Evolutionary conservation across 2,888 invertebrate species (phyloP), one percentile per base, ranked within the genome.

Genomic region (Morpho helenor): DNA sequence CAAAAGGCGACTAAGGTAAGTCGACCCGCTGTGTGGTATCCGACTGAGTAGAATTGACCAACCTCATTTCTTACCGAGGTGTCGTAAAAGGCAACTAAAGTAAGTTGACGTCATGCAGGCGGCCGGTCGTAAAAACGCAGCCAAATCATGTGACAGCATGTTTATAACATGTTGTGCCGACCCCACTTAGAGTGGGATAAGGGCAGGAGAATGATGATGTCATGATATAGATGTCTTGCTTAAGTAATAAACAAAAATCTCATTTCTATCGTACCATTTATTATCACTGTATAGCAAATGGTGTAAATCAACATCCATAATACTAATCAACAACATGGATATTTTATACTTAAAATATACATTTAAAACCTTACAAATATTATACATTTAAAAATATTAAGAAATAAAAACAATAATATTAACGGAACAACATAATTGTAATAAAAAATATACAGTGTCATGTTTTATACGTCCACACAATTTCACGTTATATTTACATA

Each of bases 241-340:
- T 23, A 23, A 23, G 23, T 23, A 23, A 23, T 23, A 23, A 23
- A 23, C 23, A 23, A 52, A 7, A n/a, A 45, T 10, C 31, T 5
- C 16, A 51, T 31, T 61, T 62, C 49, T 60, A 60, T 62, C 54
- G 48, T 86, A 87, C 87, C 86, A 89, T 89, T 89, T 88, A 89
- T 88, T 88, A 87, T 87, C 85, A 84, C 82, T 86, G 81, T 75
- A 80, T 87, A 85, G 85, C 83, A 88, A 89, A 88, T 87, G 87
- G 87, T 88, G 83, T 85, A 87, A 86, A 83, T 87, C 84, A 89
- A 89, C 89, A 87, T 88, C 88, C 87, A 89, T 89, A 87, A 88
- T 76, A 90, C 88, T 89, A 89, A 89, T 87, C 84, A 90, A 90
- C 89, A 89, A 88, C 89, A 89, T 85, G 86, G 87, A 89, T 89